These are phyloP conservation scores for Tinamus major DNA, from an alignment of 2,797 vertebrate species.

Conservation along the genomic window DNA sequence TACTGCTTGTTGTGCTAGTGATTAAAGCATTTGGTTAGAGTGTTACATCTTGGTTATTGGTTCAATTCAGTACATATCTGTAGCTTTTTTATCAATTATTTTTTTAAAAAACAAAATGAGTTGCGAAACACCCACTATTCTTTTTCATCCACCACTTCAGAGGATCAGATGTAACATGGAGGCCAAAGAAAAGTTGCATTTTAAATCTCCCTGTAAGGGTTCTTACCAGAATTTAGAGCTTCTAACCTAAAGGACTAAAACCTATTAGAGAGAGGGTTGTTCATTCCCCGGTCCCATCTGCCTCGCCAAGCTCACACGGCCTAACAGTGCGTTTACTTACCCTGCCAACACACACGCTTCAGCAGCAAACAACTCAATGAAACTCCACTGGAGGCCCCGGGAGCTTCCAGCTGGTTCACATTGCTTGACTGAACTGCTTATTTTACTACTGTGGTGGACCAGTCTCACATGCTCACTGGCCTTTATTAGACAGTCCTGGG, in stretches of 20 bases:
- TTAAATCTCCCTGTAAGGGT: neutral
- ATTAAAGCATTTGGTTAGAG: neutral
- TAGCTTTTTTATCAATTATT: neutral
- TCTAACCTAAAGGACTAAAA: neutral
- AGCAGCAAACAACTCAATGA: neutral
- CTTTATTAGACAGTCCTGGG: neutral
- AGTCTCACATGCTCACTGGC: neutral
- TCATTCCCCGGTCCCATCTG: neutral
- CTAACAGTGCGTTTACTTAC: neutral
- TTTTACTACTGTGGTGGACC: neutral
- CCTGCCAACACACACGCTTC: rapidly evolving
- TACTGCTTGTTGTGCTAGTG: neutral
- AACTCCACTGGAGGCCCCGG: neutral
- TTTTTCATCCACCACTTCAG: neutral
- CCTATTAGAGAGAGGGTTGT: neutral
- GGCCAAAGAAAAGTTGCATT: neutral
- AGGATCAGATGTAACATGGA: neutral
- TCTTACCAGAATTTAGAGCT: neutral
- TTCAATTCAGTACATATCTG: neutral
- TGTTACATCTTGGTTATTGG: neutral
- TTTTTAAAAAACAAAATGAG: neutral
- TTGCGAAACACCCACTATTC: neutral
- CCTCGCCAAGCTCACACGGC: neutral
- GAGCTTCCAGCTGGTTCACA: neutral
- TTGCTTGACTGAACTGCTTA: rapidly evolving